A percentile compares a stretch with the other conserved stretches of the same genome.
phyloP scores from a whole-genome alignment of 2,888 invertebrate species.

The Petrolisthes manimaculis region DNA sequence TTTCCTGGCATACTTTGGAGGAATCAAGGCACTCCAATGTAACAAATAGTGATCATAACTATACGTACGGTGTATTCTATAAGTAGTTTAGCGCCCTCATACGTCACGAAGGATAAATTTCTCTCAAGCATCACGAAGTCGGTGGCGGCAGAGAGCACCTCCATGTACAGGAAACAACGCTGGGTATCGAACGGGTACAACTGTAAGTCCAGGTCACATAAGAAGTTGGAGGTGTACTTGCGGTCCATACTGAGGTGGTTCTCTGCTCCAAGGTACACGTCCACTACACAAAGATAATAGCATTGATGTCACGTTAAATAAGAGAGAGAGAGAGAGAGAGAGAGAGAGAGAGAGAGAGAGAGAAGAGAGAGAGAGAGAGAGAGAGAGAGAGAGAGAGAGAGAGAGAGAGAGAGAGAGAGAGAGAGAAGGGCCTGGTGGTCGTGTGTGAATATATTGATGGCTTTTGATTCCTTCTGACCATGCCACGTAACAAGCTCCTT shows the following conservation, averaged over 20 bases:
- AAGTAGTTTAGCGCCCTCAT: slow-evolving; percentile 31
- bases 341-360: not conserved
- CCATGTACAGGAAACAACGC: slow-evolving; percentile 51
- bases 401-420: not conserved
- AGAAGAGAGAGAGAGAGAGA: not conserved
- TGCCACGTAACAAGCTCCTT: no score
- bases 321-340: not conserved
- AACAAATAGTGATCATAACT: no score
- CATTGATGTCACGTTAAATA: not conserved
- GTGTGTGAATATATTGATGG: not conserved
- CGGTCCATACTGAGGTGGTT: slow-evolving; percentile 49
- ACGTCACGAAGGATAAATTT: slow-evolving; percentile 13
- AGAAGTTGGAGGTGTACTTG: slow-evolving; percentile 48
- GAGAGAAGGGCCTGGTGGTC: not conserved
- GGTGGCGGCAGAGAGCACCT: slow-evolving; percentile 52
- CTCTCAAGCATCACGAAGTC: slow-evolving; percentile 44
- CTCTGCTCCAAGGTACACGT: slow-evolving; percentile 46
- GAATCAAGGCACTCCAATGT: no score
- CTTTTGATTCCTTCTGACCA: no score
- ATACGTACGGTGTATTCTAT: slow-evolving; percentile 38
- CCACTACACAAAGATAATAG: slow-evolving; percentile 1
- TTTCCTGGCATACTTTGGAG: no score
- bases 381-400: not conserved
- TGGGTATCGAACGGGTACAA: slow-evolving; percentile 64
- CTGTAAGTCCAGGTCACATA: slow-evolving; percentile 46